Percentiles rank a stretch among this genome's conserved stretches.
Conservation (phyloP, 2,113 vertebrate species). For the Protomyctophum bolini region DNA sequence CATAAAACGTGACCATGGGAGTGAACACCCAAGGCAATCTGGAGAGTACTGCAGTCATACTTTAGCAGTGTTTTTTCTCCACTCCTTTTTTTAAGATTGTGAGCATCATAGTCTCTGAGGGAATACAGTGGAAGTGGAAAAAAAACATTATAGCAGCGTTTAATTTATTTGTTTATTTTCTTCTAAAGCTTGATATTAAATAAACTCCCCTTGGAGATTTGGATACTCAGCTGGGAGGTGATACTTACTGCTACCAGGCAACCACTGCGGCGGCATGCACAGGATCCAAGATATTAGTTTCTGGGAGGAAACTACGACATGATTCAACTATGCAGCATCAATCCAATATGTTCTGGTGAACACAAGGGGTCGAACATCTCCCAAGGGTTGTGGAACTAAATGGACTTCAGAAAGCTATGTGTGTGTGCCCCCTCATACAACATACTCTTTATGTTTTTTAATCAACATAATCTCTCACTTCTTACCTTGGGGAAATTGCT, state of each 20-base stretch:
- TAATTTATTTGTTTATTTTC: slow-evolving; percentile 58
- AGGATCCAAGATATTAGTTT: slow-evolving; percentile 48
- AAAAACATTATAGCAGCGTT: slow-evolving; percentile 45
- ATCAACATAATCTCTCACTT: slow-evolving; percentile 19
- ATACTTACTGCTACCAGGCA: slow-evolving; percentile 30
- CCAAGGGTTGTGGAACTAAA: slow-evolving; percentile 10
- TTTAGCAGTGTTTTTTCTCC: background rate
- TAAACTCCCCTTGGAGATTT: slow-evolving; percentile 59
- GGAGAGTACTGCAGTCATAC: slow-evolving; percentile 10
- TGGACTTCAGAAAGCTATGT: slow-evolving; percentile 18
- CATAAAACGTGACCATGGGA: background rate
- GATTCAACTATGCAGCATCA: slow-evolving; percentile 20
- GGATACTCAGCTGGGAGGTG: slow-evolving; percentile 40
- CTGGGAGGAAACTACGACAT: slow-evolving; percentile 39
- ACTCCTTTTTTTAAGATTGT: slow-evolving; percentile 6
- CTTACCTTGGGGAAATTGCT: slow-evolving; percentile 43
- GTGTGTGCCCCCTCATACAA: slow-evolving; percentile 14
- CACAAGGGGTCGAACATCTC: slow-evolving; percentile 39
- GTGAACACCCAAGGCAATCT: slow-evolving; percentile 24
- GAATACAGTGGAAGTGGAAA: slow-evolving; percentile 40
- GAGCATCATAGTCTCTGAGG: slow-evolving; percentile 23
- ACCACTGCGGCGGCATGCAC: background rate
- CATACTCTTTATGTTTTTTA: slow-evolving; percentile 1
- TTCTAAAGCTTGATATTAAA: slow-evolving; percentile 55
- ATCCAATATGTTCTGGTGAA: slow-evolving; percentile 46